Base-by-base conservation (phyloP, 2,888 invertebrate species). In the Empis livida region DNA sequence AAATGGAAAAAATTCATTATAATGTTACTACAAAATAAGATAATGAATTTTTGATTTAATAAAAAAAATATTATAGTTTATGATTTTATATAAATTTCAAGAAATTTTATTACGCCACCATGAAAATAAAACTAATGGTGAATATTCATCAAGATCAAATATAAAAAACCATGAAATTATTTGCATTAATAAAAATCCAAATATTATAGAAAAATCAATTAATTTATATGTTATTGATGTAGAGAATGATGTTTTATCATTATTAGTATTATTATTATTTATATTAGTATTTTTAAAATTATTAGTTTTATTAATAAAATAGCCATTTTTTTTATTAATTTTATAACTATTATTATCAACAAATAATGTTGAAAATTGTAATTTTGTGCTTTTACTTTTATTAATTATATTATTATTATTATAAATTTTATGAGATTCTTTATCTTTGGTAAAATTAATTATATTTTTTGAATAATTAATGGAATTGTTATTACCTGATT, bases 71-170 rank as follows among this genome's bases (percentile, higher is more conserved):
- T n/a, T n/a, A 35, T 35, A 8, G 9, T 4, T 32, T 35, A n/a
- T 35, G 10, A n/a, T 35, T 35, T 35, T 35, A 35, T n/a, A 13
- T n/a, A 35, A 35, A 49, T 57, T 57, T 59, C 59, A 59, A 56
- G 59, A 59, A 42, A 59, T 59, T 52, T 58, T 58, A 41, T 59
- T 59, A n/a, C 59, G 57, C 59, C 59, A 59, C 58, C 59, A 58
- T 40, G 58, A 59, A 51, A 58, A 59, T 30, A 59, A 51, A 38
- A 59, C 55, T 50, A 59, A 50, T 43, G 59, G 59, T 42, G 58
- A 58, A 49, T 56, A 59, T 45, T 58, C 59, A 30, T 58, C 57
- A 35, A 57, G 51, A 47, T 58, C 56, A 48, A 55, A 54, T 23
- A 55, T 54, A 51, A 56, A 54, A 49, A 57, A 52, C 53, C 55